Evolutionary conservation across 2,888 invertebrate species (phyloP).

Genomic region (Caenorhabditis auriculariae): DNA sequence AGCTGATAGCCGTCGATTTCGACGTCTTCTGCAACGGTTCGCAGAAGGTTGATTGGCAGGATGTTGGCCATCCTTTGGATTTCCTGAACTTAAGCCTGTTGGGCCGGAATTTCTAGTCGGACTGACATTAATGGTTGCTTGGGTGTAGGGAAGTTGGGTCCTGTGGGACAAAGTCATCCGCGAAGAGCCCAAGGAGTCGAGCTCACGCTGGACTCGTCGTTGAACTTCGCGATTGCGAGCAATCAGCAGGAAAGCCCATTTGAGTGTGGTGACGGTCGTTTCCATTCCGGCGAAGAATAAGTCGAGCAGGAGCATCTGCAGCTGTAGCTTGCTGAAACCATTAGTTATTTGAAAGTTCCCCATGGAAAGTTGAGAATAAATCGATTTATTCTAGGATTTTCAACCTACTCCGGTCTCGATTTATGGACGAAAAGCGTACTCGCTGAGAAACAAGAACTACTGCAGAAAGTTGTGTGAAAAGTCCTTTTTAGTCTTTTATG

Average conservation of each 20-base stretch:
- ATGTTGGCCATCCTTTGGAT: constrained; percentile 63
- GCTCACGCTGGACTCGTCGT: constrained; percentile 42
- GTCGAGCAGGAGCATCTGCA: constrained; percentile 60
- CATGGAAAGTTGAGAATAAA: too few relatives aligned
- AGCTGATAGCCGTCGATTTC: constrained; percentile 56
- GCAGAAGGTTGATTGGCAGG: constrained; percentile 60
- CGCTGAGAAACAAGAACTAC: too few relatives aligned
- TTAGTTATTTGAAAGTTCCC: background rate
- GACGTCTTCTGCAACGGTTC: constrained; percentile 50
- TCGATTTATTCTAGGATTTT: too few relatives aligned
- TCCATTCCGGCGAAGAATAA: constrained; percentile 62
- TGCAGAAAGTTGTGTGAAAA: too few relatives aligned
- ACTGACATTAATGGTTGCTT: constrained; percentile 54
- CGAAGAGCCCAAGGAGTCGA: constrained; percentile 33
- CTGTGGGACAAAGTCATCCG: constrained; percentile 41
- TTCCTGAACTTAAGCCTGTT: constrained; percentile 38
- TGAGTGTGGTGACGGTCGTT: constrained; percentile 61
- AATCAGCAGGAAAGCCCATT: constrained; percentile 59
- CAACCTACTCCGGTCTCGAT: too few relatives aligned
- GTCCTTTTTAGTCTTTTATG: too few relatives aligned
- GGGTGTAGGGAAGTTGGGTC: constrained; percentile 49
- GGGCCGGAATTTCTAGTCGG: background rate
- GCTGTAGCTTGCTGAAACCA: constrained; percentile 56
- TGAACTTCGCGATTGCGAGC: constrained; percentile 33
- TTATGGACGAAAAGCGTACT: too few relatives aligned